Base-by-base conservation (phyloP, 2,113 vertebrate species). In the Emydocephalus ijimae region DNA sequence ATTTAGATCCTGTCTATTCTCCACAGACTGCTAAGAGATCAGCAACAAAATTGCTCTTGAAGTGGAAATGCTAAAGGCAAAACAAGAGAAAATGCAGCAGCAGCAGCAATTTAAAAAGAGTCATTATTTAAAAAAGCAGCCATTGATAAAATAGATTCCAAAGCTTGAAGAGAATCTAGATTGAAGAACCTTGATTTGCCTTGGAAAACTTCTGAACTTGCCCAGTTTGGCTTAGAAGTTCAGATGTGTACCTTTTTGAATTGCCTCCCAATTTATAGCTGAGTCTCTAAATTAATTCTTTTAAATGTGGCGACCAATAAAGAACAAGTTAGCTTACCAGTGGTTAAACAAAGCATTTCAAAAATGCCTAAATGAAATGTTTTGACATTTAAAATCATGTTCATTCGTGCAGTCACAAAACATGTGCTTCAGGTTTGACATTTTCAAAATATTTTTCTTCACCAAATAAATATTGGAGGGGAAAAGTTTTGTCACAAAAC, bases 391-490 rank as follows among this genome's bases (percentile, higher is more conserved):
- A 87, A 34, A 93, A 87, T 87, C n/a, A 90, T 64, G 92, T 87
- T 90, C 74, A 64, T 90, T 86, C 74, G 1, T 43, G 52, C 55
- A 90, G 45, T 64, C 89, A 50, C 55, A 39, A 90, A 87, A 86
- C 92, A 92, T 87, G 85, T 90, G 92, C 74, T 92, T 92, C 89
- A 86, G 29, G 88, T 92, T 90, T 93, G 81, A 93, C 74, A 54
- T 90, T 90, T 90, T 90, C 89, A 93, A 64, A 93, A 93, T 93
- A 93, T 93, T 93, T 93, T 93, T 55, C 55, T 89, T 87, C 48
- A 12, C 45, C 74, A 87, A 93, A 93, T 90, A 85, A 93, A 93
- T 90, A 85, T 54, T 18, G 88, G 21, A 39, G 61, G 64, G 90
- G 29, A 90, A 90, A 29, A 43, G 45, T 90, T 93, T 90, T 93